These are phyloP conservation scores for Drosophila pseudotalamancana DNA, from an alignment of 2,888 invertebrate genomes.

Conservation along the genomic window DNA sequence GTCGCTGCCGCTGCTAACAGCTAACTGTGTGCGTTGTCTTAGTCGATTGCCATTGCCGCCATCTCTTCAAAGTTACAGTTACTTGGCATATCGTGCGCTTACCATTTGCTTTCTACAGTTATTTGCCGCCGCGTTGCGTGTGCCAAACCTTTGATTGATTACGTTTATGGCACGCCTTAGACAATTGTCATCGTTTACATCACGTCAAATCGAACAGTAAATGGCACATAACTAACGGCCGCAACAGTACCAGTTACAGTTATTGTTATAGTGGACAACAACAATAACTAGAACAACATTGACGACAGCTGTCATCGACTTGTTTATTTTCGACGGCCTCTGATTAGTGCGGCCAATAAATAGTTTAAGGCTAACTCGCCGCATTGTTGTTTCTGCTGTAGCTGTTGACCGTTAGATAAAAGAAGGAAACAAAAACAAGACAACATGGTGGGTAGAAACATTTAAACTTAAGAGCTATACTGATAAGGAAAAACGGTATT, in stretches of 20 bases:
- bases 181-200: constrained; percentile 49
- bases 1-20: constrained; percentile 43
- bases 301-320: constrained; percentile 47
- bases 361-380: constrained; percentile 30
- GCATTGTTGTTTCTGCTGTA: constrained; percentile 9
- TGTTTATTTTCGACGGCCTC: constrained; percentile 43
- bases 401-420: constrained; percentile 24
- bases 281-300: constrained; percentile 21
- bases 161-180: constrained; percentile 49
- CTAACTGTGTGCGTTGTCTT: constrained; percentile 31
- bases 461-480: too few relatives aligned
- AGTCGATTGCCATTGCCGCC: constrained; percentile 3
- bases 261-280: constrained; percentile 11
- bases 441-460: too few relatives aligned
- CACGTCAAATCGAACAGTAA: constrained; percentile 65
- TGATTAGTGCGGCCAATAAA: constrained; percentile 43
- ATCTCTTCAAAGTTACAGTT: constrained; percentile 14
- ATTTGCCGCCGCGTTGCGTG: constrained; percentile 21
- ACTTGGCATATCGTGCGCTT: constrained; percentile 19
- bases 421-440: constrained; percentile 3
- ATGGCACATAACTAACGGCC: constrained; percentile 48
- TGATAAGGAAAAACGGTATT: too few relatives aligned
- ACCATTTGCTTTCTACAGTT: constrained; percentile 21
- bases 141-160: constrained; percentile 63
- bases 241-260: constrained; percentile 36